Conservation (phyloP, 2,888 invertebrate genomes). For the Plagodis dolabraria region DNA sequence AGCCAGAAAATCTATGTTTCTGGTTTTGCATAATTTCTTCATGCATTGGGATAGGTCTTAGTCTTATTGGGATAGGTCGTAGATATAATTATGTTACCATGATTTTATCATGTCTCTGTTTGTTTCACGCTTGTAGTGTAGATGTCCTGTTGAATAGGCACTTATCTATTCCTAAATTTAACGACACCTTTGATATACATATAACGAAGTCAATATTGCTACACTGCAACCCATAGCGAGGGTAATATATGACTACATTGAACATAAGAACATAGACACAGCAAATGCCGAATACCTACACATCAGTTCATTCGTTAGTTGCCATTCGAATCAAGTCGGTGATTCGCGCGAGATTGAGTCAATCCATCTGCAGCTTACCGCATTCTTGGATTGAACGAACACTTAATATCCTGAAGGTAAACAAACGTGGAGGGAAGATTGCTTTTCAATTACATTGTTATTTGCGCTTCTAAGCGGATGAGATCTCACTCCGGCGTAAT, state of each 20-base stretch:
- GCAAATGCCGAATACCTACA: not conserved
- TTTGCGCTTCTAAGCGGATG: constrained; percentile 14
- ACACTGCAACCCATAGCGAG: not conserved
- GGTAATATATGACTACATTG: not conserved
- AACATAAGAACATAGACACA: not conserved
- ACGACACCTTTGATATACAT: too few species aligned
- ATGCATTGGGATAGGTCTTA: too few species aligned
- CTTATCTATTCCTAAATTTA: too few species aligned
- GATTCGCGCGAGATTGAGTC: constrained; percentile 52
- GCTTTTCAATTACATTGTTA: constrained; percentile 32
- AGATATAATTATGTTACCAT: too few species aligned
- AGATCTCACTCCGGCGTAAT: constrained; percentile 15
- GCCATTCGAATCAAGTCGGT: constrained; percentile 24
- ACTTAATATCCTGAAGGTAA: constrained; percentile 35
- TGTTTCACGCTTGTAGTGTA: too few species aligned
- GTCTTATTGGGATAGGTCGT: too few species aligned
- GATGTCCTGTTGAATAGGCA: too few species aligned
- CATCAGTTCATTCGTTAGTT: constrained; percentile 21
- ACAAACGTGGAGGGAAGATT: constrained; percentile 30
- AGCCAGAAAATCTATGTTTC: too few species aligned
- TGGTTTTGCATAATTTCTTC: too few species aligned
- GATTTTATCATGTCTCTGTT: too few species aligned
- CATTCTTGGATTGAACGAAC: constrained; percentile 32
- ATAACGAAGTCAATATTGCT: not conserved
- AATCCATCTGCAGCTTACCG: constrained; percentile 44